phyloP scores from a whole-genome alignment of 2,113 vertebrate species.

The Chaetodon auriga region DNA sequence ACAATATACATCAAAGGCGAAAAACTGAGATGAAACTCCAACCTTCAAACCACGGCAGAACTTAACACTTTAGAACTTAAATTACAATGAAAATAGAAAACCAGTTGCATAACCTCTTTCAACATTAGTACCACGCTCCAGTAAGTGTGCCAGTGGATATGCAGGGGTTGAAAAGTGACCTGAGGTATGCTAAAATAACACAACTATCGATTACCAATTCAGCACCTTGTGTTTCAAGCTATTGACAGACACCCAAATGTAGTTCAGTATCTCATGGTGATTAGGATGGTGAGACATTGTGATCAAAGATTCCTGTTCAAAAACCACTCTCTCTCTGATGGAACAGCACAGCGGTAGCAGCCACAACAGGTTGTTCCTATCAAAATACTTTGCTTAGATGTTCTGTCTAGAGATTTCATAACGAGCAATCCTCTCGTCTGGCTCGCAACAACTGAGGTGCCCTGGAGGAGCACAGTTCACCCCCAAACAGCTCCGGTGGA shows the following conservation, averaged over 20 bases:
- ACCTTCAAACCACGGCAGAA: slow-evolving; percentile 53
- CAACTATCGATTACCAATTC: slow-evolving; percentile 37
- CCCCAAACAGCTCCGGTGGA: neutral
- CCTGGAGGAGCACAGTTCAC: slow-evolving; percentile 16
- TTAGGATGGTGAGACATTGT: neutral
- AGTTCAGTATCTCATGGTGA: neutral
- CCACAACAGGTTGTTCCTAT: slow-evolving; percentile 7
- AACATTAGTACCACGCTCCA: slow-evolving; percentile 5
- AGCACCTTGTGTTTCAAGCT: slow-evolving; percentile 38
- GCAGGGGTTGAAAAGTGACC: slow-evolving; percentile 42
- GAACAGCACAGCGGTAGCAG: neutral
- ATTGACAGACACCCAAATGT: slow-evolving; percentile 16
- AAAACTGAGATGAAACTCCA: slow-evolving; percentile 52
- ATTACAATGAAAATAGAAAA: slow-evolving; percentile 52
- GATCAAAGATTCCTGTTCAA: slow-evolving; percentile 14
- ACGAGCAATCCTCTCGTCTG: slow-evolving; percentile 12
- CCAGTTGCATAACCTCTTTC: slow-evolving; percentile 30
- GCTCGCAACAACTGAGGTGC: slow-evolving; percentile 15
- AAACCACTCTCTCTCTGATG: neutral
- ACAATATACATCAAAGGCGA: slow-evolving; percentile 73
- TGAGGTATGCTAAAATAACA: slow-evolving; percentile 36
- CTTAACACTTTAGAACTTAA: slow-evolving; percentile 17
- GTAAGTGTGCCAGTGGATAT: slow-evolving; percentile 5
- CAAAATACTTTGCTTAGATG: neutral
- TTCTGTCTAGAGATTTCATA: neutral